phyloP scores from a whole-genome alignment of 2,888 invertebrate genomes.

The Brenthis hecate region DNA sequence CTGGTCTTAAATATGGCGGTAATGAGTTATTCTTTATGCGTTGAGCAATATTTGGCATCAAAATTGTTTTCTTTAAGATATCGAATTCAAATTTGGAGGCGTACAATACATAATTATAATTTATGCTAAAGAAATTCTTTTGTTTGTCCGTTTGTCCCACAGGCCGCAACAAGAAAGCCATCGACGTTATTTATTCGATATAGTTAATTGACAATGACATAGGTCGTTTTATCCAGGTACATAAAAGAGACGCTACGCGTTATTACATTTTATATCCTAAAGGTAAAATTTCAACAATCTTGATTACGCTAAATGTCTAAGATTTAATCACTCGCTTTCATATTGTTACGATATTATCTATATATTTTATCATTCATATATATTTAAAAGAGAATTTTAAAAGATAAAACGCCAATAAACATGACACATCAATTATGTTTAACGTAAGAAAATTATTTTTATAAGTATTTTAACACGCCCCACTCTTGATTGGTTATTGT shows the following conservation, averaged over 20 bases:
- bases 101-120: too few relatives aligned
- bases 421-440: constrained; percentile 44
- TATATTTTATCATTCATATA: constrained; percentile 29
- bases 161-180: too few relatives aligned
- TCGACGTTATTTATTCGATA: too few relatives aligned
- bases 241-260: too few relatives aligned
- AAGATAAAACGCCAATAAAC: constrained; percentile 38
- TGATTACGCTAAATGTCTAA: constrained; percentile 39
- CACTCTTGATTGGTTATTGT: constrained; percentile 29
- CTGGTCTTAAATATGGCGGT: constrained; percentile 60
- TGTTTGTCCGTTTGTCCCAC: too few relatives aligned
- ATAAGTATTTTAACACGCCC: constrained; percentile 10
- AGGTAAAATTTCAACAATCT: constrained; percentile 15
- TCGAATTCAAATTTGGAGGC: background rate
- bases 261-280: background rate
- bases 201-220: too few relatives aligned
- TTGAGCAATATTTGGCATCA: constrained; percentile 4
- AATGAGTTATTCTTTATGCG: constrained; percentile 55
- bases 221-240: too few relatives aligned
- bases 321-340: constrained; percentile 30
- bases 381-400: constrained; percentile 36
- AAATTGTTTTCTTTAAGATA: background rate
- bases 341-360: constrained; percentile 27
- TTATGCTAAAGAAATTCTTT: too few relatives aligned
- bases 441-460: constrained; percentile 46